Evolutionary conservation across 1,140 invertebrate species (phyloP), one percentile per base, ranked within the genome.

Genomic region (Amphibalanus amphitrite): DNA sequence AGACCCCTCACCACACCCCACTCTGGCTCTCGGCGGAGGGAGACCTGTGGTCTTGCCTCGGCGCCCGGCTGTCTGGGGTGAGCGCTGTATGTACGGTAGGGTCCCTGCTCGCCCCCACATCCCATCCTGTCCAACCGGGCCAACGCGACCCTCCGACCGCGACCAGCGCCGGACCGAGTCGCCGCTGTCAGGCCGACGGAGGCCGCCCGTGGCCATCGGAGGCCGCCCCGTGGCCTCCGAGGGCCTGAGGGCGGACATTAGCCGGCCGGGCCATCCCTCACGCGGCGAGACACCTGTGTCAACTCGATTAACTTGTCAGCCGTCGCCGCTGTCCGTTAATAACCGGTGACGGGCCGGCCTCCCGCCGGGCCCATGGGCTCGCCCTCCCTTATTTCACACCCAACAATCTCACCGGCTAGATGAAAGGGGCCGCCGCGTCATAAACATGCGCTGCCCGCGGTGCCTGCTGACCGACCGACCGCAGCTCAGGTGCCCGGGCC

Each of bases 401-500:
- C 47, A 59, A 59, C 47, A 59, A 59, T 59, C 47, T 59, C 47
- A 59, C 47, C 47, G 10, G 47, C 10, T 17, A 23, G 47, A 59
- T 59, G 47, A 59, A 59, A 59, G 47, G 20, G 13, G 47, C 47
- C 47, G 47, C 47, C 47, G 47, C 47, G 47, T 20, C 47, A 59
- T 59, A 59, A 59, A 59, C 47, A 59, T 59, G 47, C 47, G 47
- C 47, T 59, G 47, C 47, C 47, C 47, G 47, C 47, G 47, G 47
- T 59, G 47, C 17, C n/a, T n/a, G n/a, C n/a, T n/a, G n/a, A n/a
- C 20, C 13, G 47, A 59, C 20, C 13, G 47, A 59, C 47, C 47
- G 47, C 47, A 59, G n/a, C n/a, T n/a, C n/a, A n/a, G 47, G 13
- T 13, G 17, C 47, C 47, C 13, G 47, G n/a, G 47, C 47, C 13